Evolutionary conservation across 2,797 vertebrate genomes (phyloP).

Genomic region (Spheniscus humboldti): DNA sequence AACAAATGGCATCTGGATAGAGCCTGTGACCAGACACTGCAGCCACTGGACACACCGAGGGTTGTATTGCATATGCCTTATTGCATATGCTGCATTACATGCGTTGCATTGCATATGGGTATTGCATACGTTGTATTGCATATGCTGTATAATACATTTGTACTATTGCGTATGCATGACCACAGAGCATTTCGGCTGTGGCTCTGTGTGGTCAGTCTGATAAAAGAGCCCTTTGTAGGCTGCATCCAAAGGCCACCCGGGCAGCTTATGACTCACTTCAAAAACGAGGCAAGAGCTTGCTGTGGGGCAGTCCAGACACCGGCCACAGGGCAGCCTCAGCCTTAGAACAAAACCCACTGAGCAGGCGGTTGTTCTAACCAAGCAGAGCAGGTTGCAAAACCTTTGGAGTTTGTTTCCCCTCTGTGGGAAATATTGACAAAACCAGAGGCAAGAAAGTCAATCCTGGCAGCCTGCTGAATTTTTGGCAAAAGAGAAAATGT

Average conservation of each 20-base stretch:
- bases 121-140: neutral
- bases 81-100: neutral
- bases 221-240: neutral
- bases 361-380: fast-evolving
- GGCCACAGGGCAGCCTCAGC: neutral
- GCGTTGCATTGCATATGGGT: too few species aligned
- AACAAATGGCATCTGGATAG: too few species aligned
- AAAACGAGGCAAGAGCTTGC: neutral
- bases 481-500: neutral
- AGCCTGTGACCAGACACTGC: neutral
- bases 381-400: neutral
- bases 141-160: fast-evolving
- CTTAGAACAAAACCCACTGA: neutral
- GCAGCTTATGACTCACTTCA: neutral
- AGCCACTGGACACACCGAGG: neutral
- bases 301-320: neutral
- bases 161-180: fast-evolving
- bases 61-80: fast-evolving
- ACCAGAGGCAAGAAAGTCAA: neutral
- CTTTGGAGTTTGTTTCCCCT: neutral
- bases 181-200: fast-evolving
- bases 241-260: neutral
- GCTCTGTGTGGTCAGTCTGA: neutral
- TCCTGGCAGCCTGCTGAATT: neutral
- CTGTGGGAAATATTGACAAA: neutral